A percentile compares a stretch with the other conserved stretches of the same genome.
Conservation (phyloP, 2,797 vertebrate genomes). For the Helostoma temminkii region DNA sequence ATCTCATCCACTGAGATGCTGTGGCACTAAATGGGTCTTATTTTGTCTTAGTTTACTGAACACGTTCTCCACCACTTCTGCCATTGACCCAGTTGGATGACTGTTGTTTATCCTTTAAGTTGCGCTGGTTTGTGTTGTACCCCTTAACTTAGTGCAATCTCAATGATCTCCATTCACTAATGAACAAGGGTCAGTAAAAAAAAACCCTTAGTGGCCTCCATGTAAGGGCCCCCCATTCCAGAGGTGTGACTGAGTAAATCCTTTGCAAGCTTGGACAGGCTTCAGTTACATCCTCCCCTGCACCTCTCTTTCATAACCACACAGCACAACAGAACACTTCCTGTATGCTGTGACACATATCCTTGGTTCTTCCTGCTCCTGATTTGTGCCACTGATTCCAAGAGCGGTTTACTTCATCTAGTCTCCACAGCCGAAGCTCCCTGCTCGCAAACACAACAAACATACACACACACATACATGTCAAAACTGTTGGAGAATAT, state of each 20-base stretch:
- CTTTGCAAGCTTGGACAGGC: slow-evolving; percentile 74
- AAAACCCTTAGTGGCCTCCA: slow-evolving; percentile 41
- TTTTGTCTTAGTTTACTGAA: background rate
- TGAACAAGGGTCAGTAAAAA: slow-evolving; percentile 47
- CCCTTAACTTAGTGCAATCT: background rate
- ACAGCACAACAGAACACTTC: slow-evolving; percentile 68
- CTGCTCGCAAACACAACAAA: no score
- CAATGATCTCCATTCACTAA: slow-evolving; percentile 27
- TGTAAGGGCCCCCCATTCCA: slow-evolving; percentile 34
- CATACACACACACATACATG: slow-evolving; percentile 12
- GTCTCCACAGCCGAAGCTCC: slow-evolving; percentile 31
- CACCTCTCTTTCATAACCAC: slow-evolving; percentile 69
- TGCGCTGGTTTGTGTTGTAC: background rate
- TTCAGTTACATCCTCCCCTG: slow-evolving; percentile 37
- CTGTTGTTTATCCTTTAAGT: no score
- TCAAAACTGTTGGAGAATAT: slow-evolving; percentile 56
- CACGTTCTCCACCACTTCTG: background rate
- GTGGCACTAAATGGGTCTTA: background rate
- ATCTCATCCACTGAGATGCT: background rate
- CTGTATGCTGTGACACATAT: slow-evolving; percentile 77
- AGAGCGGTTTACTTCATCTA: slow-evolving; percentile 48
- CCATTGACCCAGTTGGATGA: background rate
- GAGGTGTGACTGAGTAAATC: slow-evolving; percentile 50
- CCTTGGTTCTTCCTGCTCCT: slow-evolving; percentile 67
- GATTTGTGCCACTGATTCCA: slow-evolving; percentile 59